Conservation (phyloP, 2,113 vertebrate genomes). For the Macrotis lagotis region DNA sequence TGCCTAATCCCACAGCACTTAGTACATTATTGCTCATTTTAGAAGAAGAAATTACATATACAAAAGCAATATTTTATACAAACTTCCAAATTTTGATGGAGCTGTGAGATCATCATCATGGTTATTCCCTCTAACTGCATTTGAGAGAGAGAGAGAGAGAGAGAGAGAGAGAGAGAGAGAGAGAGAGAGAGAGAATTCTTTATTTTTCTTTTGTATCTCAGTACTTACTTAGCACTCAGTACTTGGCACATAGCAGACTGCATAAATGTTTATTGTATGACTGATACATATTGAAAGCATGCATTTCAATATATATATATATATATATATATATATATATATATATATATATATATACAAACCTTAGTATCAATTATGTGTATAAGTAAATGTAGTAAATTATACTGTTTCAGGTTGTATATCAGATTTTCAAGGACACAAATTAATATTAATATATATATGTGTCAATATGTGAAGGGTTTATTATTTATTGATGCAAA, state of each 20-base stretch:
- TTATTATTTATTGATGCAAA: not conserved
- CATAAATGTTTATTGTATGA: not conserved
- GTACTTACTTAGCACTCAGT: not conserved
- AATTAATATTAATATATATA: not conserved
- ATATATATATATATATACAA: not conserved
- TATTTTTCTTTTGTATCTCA: not conserved
- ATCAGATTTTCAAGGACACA: not conserved
- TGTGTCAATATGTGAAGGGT: not conserved
- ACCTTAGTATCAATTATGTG: not conserved
- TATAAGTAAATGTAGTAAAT: not conserved
- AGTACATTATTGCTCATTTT: not conserved
- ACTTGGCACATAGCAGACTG: not conserved
- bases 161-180: not conserved
- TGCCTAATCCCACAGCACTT: not conserved
- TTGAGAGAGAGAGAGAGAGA: too few relatives aligned
- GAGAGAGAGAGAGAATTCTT: not conserved
- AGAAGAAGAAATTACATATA: not conserved
- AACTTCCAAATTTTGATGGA: not conserved
- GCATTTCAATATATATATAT: not conserved
- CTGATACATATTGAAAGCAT: slow-evolving; percentile 3
- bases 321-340: not conserved
- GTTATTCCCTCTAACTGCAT: not conserved
- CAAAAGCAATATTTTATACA: not conserved
- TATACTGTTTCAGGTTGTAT: not conserved
- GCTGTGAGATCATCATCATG: not conserved